Evolutionary conservation across 2,888 invertebrate species (phyloP).

Genomic region (Ferrisia virgata): DNA sequence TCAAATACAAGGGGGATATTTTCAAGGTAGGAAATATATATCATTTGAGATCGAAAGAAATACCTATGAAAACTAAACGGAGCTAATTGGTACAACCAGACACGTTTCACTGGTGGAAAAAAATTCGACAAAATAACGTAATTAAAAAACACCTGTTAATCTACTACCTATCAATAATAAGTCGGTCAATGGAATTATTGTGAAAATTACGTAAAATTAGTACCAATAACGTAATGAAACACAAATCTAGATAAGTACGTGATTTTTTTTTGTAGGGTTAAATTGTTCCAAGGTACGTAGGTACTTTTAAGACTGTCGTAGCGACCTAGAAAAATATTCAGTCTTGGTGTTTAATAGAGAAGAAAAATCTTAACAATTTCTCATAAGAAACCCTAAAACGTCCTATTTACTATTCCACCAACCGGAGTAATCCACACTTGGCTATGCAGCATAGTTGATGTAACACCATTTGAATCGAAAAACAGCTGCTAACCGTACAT

Average conservation of each 20-base stretch:
- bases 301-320: background rate
- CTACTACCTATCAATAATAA: background rate
- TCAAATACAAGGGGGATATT: background rate
- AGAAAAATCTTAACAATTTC: background rate
- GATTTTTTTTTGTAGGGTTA: background rate
- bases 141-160: background rate
- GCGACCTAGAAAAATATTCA: background rate
- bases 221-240: background rate
- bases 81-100: background rate
- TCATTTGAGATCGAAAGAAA: background rate
- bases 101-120: background rate
- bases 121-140: background rate
- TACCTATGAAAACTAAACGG: background rate
- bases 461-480: constrained; percentile 43
- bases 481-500: constrained; percentile 25
- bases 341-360: background rate
- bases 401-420: background rate
- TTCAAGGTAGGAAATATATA: background rate
- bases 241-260: background rate
- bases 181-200: background rate
- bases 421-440: constrained; percentile 29
- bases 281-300: background rate
- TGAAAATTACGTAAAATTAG: background rate
- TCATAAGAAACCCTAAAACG: constrained; percentile 40
- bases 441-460: constrained; percentile 26